Base-by-base conservation (phyloP, 2,113 vertebrate species). In the Spheniscus mendiculus region DNA sequence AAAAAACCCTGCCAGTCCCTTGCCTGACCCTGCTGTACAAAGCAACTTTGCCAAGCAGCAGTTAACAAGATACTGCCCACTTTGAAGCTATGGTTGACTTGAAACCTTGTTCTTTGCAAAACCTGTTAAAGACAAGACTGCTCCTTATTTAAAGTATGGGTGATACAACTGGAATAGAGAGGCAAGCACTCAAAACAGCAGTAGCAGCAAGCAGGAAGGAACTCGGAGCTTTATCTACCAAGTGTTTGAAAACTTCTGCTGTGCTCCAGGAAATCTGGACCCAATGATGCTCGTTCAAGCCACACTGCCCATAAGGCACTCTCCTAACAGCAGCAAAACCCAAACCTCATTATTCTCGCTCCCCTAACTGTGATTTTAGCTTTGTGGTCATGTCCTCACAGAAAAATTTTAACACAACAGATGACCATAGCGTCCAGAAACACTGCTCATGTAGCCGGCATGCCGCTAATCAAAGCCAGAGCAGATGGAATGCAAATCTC, bases 401-500 rank as follows among this genome's bases (percentile, higher is more conserved):
- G 76, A 12, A 56, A 63, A 71, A 79, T 30, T 30, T 71, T 83
- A 62, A 69, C 1, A 4, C 73, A 79, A 45, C 97, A 95, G 89
- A 95, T 94, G 93, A 97, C 95, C 70, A 0, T 17, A 87, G 73
- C 30, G 2, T 89, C 91, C 91, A 96, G 78, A 4, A 94, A 56
- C 83, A 91, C 89, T 97, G 96, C 89, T 96, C 93, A 87, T 72
- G 94, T 94, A 78, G 95, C 96, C 0, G 67, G 79, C 88, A 58
- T 5, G 94, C 76, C 74, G 92, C 93, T 96, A 89, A 93, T 94
- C 96, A 95, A 79, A 76, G 94, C 58, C 71, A 21, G 62, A 97
- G 91, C 94, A 96, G 95, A 96, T 95, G 96, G 96, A 93, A 96
- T 27, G 58, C 73, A 93, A 94, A 95, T 89, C 91, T 95, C 95